Evolutionary conservation across 2,797 vertebrate genomes (phyloP), one percentile per base, ranked within the genome.

Genomic region (Pangasius djambal): DNA sequence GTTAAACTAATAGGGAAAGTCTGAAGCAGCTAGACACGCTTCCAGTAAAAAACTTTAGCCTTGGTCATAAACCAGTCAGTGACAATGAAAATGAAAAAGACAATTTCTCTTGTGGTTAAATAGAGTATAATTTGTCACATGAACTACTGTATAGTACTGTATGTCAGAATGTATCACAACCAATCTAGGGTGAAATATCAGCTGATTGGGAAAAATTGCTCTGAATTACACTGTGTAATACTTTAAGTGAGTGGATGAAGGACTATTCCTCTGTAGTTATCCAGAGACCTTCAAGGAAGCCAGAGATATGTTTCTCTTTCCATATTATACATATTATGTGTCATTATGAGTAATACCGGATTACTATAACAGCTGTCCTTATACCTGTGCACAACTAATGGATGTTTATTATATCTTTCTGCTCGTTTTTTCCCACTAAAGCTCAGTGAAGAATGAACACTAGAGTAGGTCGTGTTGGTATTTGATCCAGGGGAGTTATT

Each of bases 401-500:
- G 40, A 61, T 86, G 86, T 44, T 74, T 86, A 85, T 85, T 87
- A 85, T 82, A 78, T 57, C 59, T 85, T 83, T 87, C 83, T 79
- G 18, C 74, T 52, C 2, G 50, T 34, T 87, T 84, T 75, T 48
- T 40, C 82, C 31, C 34, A 61, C 48, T 48, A 55, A 83, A 87
- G 10, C 20, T 75, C 37, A 75, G n/a, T 81, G 59, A 78, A 84
- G 61, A 85, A 78, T 70, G 55, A 88, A 83, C 4, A 28, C 20
- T 7, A 63, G 63, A 63, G 12, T 70, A 25, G 59, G 28, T 86
- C 44, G 28, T 67, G 50, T 63, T 77, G 44, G 83, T 85, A 44
- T 88, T 86, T 89, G 85, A 89, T 89, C 61, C 85, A 40, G 84
- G 81, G 61, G 85, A 86, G 75, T 90, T 87, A 83, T 88, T 89